phyloP scores from a whole-genome alignment of 2,113 vertebrate species.

The Azemiops feae region DNA sequence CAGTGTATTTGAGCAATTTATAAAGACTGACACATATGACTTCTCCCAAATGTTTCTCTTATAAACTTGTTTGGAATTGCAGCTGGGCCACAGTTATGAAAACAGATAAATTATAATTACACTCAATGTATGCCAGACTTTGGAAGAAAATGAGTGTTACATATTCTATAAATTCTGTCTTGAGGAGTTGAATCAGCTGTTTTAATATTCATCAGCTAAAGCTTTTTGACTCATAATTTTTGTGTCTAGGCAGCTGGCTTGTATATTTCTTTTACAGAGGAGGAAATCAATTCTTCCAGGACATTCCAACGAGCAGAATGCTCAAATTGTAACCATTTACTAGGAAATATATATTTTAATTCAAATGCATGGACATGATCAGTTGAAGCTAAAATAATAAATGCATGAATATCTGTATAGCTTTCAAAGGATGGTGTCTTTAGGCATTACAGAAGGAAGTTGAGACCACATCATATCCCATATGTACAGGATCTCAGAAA shows the following conservation, averaged over 20 bases:
- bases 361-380: background rate
- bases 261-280: conserved; percentile 29
- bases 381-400: background rate
- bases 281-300: conserved; percentile 10
- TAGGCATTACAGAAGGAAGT: background rate
- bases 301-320: background rate
- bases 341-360: background rate
- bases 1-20: conserved; percentile 10
- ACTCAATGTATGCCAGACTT: conserved; percentile 58
- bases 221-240: conserved; percentile 41
- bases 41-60: conserved; percentile 46
- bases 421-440: background rate
- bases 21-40: conserved; percentile 29
- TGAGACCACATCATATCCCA: background rate
- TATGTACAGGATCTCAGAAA: background rate
- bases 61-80: conserved; percentile 51
- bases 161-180: conserved; percentile 57
- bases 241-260: conserved; percentile 55
- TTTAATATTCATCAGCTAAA: conserved; percentile 57
- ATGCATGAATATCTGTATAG: background rate
- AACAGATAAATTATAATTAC: conserved; percentile 59
- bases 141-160: conserved; percentile 54
- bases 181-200: conserved; percentile 61
- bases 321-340: conserved; percentile 31
- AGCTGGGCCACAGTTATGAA: conserved; percentile 60